Evolutionary conservation across 2,888 invertebrate species (phyloP), one percentile per base, ranked within the genome.

Genomic region (Monochamus alternatus): DNA sequence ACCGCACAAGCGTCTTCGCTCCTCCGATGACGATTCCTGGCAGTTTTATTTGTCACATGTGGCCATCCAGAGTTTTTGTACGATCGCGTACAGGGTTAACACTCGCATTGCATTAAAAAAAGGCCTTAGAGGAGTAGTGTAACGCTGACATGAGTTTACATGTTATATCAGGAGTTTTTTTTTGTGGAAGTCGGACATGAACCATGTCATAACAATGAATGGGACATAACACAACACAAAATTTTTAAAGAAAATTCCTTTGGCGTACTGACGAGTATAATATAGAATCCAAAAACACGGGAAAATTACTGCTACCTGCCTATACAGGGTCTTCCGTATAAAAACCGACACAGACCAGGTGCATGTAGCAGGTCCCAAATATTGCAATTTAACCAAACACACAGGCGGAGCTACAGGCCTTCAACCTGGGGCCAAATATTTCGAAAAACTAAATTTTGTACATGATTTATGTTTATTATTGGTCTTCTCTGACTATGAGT

Each of bases 71-170:
- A 77, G 77, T 81, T 80, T 81, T 81, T 80, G 75, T 81, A 75
- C 65, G 74, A 70, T 77, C 74, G 73, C 74, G 65, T 76, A 78
- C 80, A 80, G 82, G 81, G 81, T 82, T 80, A 82, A 82, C 79
- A 82, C 80, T 80, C 78, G 74, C 75, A 79, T 78, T 78, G 78
- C 74, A 68, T 51, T 67, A 76, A 75, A 77, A 78, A 55, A 78
- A 72, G 59, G 69, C 75, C 76, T 77, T 77, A 76, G 76, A 74
- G 75, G 14, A 55, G 22, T 22, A 80, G 78, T 66, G 58, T 51
- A 69, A 80, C 31, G 22, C 44, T 60, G 51, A 64, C 72, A 65
- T 69, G 75, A 66, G 67, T 77, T 73, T 77, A 79, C 72, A 63
- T 74, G 75, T 77, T 75, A 77, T 75, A 78, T 78, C 76, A 74